Conservation (phyloP, 92 coral and sea anemone species). For the Zoanthus gigantus region DNA sequence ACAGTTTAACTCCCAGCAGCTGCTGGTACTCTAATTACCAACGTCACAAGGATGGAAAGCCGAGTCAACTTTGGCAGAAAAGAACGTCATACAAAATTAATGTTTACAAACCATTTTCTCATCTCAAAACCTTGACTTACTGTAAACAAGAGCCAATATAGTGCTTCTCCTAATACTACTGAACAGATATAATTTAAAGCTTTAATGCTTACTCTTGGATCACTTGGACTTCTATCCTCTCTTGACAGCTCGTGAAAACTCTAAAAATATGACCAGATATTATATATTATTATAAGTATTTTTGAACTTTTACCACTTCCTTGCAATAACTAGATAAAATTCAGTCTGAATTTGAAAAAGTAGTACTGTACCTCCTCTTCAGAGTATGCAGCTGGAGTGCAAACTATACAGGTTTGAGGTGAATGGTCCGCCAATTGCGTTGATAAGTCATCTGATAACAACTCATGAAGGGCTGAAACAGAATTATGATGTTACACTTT, state of each 20-base stretch:
- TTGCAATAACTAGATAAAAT: neutral
- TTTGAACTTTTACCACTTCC: neutral
- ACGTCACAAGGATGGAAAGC: too few species aligned
- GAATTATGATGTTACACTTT: neutral
- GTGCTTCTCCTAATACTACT: neutral
- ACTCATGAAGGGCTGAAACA: slow-evolving; percentile 86
- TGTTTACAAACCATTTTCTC: too few species aligned
- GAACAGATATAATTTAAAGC: neutral
- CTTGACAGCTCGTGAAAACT: slow-evolving; percentile 86
- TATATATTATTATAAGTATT: neutral
- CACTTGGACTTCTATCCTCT: slow-evolving; percentile 93
- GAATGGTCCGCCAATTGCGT: slow-evolving; percentile 87
- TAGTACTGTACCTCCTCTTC: slow-evolving; percentile 78
- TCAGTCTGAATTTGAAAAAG: neutral
- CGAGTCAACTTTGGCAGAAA: too few species aligned
- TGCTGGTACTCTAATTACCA: too few species aligned
- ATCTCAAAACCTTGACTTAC: neutral
- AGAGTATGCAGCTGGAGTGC: slow-evolving; percentile 89
- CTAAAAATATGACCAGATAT: slow-evolving; percentile 49
- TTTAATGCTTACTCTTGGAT: slow-evolving; percentile 67
- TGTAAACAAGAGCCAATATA: too few species aligned
- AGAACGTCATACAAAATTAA: too few species aligned
- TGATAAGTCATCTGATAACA: slow-evolving; percentile 85
- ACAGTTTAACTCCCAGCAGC: too few species aligned
- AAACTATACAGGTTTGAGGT: slow-evolving; percentile 85